These are phyloP conservation scores for Artibeus jamaicensis DNA, from an alignment of 2,797 vertebrate genomes.

Conservation along the genomic window DNA sequence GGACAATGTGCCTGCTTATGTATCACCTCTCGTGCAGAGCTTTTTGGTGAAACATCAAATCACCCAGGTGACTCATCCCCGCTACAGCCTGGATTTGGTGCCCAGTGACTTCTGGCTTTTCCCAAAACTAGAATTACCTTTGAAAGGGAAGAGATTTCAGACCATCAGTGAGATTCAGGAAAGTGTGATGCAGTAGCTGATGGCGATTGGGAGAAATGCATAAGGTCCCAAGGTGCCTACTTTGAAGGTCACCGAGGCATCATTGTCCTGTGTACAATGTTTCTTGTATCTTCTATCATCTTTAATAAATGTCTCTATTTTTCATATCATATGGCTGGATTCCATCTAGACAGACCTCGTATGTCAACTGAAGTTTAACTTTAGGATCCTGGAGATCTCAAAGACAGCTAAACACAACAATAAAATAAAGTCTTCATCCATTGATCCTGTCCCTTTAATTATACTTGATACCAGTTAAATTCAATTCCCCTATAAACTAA, in stretches of 20 bases:
- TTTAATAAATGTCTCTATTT: background rate
- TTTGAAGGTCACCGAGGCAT: background rate
- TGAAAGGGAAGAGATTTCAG: background rate
- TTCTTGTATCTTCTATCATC: background rate
- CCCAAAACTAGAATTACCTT: background rate
- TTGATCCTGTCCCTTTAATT: background rate
- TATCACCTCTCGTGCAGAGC: background rate
- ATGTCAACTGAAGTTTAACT: background rate
- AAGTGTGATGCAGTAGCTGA: background rate
- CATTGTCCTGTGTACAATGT: background rate
- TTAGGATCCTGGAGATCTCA: background rate
- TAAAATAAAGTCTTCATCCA: background rate
- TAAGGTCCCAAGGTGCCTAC: background rate
- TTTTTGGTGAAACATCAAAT: background rate
- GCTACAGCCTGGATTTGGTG: background rate
- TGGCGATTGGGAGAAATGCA: background rate
- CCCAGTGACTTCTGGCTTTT: background rate
- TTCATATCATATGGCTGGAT: no score
- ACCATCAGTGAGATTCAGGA: background rate
- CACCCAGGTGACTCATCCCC: background rate
- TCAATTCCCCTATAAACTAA: background rate
- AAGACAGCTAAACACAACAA: background rate
- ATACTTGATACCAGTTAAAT: background rate
- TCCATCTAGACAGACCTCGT: background rate
- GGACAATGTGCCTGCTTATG: background rate